Evolutionary conservation across 1,140 invertebrate species (phyloP).

Genomic region (Formica selysi): DNA sequence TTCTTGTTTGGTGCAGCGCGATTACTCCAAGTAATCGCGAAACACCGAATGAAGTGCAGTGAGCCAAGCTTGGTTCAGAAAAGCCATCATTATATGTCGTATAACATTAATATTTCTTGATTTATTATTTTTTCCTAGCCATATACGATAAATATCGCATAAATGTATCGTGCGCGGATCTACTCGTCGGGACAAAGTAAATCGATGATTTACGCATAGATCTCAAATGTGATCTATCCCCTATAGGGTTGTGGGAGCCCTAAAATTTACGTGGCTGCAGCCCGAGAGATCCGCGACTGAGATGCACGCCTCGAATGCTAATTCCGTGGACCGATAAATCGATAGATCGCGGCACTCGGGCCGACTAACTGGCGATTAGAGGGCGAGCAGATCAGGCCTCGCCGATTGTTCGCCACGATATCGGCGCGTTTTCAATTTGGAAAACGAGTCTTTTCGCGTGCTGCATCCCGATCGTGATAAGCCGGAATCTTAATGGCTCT

Average conservation of each 20-base stretch:
- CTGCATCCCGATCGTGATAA: constrained; percentile 70
- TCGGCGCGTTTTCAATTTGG: constrained; percentile 76
- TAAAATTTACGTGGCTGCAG: constrained; percentile 55
- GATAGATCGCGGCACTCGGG: constrained; percentile 68
- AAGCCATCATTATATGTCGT: constrained; percentile 20
- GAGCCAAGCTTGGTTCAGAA: neutral
- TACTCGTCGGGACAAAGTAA: neutral
- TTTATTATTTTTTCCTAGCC: constrained; percentile 7
- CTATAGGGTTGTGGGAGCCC: neutral
- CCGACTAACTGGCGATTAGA: constrained; percentile 73
- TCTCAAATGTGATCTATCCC: constrained; percentile 20
- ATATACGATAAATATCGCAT: neutral
- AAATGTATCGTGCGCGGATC: constrained; percentile 15
- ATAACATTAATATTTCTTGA: constrained; percentile 23
- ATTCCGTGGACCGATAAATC: constrained; percentile 77
- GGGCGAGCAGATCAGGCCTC: constrained; percentile 30
- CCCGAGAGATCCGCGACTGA: constrained; percentile 54
- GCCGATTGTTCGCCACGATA: constrained; percentile 63
- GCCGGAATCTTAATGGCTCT: constrained; percentile 55
- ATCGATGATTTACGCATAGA: constrained; percentile 52
- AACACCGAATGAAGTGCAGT: neutral
- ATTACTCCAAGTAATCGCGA: constrained; percentile 23
- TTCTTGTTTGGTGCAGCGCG: neutral
- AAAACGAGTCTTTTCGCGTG: constrained; percentile 69
- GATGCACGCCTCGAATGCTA: constrained; percentile 80